A percentile compares a stretch with the other conserved stretches of the same genome.
Evolutionary conservation across 2,888 invertebrate genomes (phyloP).

Genomic region (Diaphora mendica): DNA sequence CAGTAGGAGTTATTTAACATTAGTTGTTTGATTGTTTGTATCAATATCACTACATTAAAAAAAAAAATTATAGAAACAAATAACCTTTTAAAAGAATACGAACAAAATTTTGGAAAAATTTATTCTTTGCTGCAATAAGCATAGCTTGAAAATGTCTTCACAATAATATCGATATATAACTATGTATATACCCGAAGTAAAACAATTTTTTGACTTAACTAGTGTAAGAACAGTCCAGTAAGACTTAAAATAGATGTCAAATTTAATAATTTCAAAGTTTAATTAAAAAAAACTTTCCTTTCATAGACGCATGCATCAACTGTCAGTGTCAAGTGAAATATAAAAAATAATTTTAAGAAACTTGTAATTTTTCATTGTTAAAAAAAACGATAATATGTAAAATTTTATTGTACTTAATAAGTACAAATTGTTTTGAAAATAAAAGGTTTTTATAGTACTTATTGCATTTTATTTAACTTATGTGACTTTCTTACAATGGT

Average conservation of each 20-base stretch:
- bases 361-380: constrained; percentile 76
- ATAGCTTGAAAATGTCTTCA: neutral
- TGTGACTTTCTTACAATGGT: neutral
- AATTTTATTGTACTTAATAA: constrained; percentile 74
- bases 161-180: neutral
- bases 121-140: neutral
- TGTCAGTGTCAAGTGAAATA: constrained; percentile 53
- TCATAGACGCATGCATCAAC: constrained; percentile 41
- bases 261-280: too few relatives aligned
- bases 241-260: constrained; percentile 38
- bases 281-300: constrained; percentile 31
- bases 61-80: too few relatives aligned
- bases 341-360: constrained; percentile 48
- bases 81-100: neutral
- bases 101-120: neutral
- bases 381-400: constrained; percentile 68
- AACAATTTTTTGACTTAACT: neutral
- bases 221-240: constrained; percentile 40
- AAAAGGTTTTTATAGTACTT: constrained; percentile 63
- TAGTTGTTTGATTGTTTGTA: neutral
- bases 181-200: neutral
- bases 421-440: constrained; percentile 79
- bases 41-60: too few relatives aligned
- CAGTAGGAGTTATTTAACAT: too few relatives aligned
- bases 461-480: constrained; percentile 28